phyloP scores from a whole-genome alignment of 2,888 invertebrate species.

The Apamea monoglypha region DNA sequence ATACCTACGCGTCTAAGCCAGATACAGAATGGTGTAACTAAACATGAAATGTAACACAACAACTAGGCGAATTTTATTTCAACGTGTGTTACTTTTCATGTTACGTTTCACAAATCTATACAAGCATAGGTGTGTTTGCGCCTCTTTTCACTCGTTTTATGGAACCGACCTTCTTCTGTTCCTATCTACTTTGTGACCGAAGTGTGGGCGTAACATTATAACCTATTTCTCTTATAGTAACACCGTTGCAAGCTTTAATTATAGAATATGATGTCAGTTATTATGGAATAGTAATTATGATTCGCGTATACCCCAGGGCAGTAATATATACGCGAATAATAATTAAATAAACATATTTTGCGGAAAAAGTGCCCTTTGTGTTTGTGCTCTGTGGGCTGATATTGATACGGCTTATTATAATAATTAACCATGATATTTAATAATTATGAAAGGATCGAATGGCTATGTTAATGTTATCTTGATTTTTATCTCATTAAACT shows the following conservation, averaged over 20 bases:
- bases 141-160: not conserved
- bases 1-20: not conserved
- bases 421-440: not conserved
- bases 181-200: not conserved
- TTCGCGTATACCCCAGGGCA: slow-evolving; percentile 6
- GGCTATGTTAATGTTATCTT: not conserved
- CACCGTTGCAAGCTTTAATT: slow-evolving; percentile 11
- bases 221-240: slow-evolving; percentile 30
- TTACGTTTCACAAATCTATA: too few species aligned
- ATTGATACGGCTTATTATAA: not conserved
- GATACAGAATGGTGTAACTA: too few species aligned
- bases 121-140: too few species aligned
- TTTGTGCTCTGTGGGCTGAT: not conserved
- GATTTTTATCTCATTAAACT: not conserved
- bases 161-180: not conserved
- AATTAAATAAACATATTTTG: not conserved
- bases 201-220: slow-evolving; percentile 16
- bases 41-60: too few species aligned
- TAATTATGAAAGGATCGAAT: not conserved
- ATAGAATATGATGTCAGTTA: slow-evolving; percentile 31
- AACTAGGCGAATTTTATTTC: too few species aligned
- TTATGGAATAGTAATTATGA: slow-evolving; percentile 19
- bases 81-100: too few species aligned
- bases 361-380: not conserved
- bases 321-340: not conserved